Evolutionary conservation across 2,888 invertebrate genomes (phyloP).

Genomic region (Amblyjoppa proteus): DNA sequence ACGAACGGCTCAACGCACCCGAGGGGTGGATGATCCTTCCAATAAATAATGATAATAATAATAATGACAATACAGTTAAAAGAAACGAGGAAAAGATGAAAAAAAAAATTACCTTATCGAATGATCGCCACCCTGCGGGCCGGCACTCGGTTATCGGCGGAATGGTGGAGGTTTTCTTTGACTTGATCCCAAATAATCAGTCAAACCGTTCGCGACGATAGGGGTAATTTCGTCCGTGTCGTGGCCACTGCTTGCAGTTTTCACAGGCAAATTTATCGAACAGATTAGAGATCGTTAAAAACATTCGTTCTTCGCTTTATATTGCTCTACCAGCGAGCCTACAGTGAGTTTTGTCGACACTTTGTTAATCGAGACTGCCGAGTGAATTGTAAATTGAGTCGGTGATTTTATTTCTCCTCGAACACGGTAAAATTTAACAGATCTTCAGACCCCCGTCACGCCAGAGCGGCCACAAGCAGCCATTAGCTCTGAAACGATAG

Average conservation of each 20-base stretch:
- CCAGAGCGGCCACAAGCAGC: slow-evolving; percentile 68
- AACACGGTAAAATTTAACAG: slow-evolving; percentile 39
- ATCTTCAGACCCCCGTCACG: slow-evolving; percentile 66
- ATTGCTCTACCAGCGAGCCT: slow-evolving; percentile 17
- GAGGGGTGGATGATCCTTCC: slow-evolving; percentile 12
- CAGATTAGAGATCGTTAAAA: slow-evolving; percentile 72
- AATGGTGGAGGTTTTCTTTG: slow-evolving; percentile 91
- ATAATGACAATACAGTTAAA: slow-evolving; percentile 10
- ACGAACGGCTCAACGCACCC: not conserved
- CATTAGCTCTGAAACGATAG: slow-evolving; percentile 32
- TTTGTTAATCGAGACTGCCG: not conserved
- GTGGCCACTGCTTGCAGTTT: slow-evolving; percentile 77
- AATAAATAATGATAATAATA: slow-evolving; percentile 5
- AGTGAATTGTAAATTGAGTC: not conserved
- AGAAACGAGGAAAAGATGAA: not conserved
- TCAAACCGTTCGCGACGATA: slow-evolving; percentile 76
- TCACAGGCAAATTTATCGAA: slow-evolving; percentile 74
- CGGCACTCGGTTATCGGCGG: slow-evolving; percentile 92
- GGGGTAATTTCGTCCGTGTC: slow-evolving; percentile 70
- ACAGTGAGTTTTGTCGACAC: not conserved
- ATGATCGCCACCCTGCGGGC: slow-evolving; percentile 91
- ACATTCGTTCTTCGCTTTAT: slow-evolving; percentile 79
- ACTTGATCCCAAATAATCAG: slow-evolving; percentile 84
- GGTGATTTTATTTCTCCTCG: not conserved
- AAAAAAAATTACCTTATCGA: slow-evolving; percentile 81